Evolutionary conservation across 2,888 invertebrate genomes (phyloP).

Genomic region (Buathra laborator): DNA sequence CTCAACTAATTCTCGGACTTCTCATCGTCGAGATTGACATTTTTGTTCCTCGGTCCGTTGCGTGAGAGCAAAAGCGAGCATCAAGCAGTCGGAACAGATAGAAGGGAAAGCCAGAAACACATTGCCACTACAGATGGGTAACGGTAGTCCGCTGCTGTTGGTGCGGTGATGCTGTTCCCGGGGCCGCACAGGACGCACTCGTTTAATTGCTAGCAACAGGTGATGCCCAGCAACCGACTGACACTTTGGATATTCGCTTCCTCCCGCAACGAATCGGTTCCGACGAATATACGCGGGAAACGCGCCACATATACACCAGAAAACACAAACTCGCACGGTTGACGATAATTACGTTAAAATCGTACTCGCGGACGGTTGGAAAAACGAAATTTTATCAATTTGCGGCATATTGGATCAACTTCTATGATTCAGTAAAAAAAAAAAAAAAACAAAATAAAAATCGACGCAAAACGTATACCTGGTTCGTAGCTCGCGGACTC

Average conservation of each 20-base stretch:
- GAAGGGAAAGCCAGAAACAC: constrained; percentile 38
- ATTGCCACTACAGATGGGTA: constrained; percentile 9
- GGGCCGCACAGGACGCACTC: constrained; percentile 68
- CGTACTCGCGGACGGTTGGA: neutral
- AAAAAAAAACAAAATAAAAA: neutral
- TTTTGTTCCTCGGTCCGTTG: constrained; percentile 14
- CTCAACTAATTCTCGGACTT: neutral
- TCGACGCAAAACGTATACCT: neutral
- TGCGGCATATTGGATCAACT: neutral
- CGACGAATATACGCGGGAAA: constrained; percentile 28
- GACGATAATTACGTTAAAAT: constrained; percentile 35
- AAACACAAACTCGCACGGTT: constrained; percentile 11
- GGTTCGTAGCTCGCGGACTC: neutral
- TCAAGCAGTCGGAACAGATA: constrained; percentile 16
- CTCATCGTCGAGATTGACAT: neutral
- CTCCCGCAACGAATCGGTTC: constrained; percentile 2
- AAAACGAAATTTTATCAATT: neutral
- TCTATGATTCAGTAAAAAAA: neutral
- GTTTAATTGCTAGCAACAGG: constrained; percentile 81
- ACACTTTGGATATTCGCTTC: constrained; percentile 56
- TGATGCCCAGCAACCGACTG: constrained; percentile 72
- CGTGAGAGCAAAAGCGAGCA: constrained; percentile 9
- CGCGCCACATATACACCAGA: neutral
- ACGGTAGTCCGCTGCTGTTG: constrained; percentile 24
- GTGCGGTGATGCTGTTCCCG: constrained; percentile 38